Conservation (phyloP, 1,140 invertebrate species). For the Drosophila bifasciata region DNA sequence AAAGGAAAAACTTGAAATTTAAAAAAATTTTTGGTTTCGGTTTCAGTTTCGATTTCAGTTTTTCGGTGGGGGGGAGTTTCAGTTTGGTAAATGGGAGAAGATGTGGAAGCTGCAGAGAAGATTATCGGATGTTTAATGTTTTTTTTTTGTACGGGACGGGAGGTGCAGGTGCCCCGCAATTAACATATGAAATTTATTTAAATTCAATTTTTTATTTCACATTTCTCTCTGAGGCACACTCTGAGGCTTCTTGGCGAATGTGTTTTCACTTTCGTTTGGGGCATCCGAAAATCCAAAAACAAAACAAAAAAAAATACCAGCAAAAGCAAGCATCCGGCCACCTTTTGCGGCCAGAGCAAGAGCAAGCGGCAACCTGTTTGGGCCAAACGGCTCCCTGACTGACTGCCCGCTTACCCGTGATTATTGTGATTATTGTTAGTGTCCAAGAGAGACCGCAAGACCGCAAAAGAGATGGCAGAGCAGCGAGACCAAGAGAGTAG, state of each 20-base stretch:
- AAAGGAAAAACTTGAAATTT: conserved; percentile 41
- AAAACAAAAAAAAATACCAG: too few relatives aligned
- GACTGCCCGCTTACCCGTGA: conserved; percentile 75
- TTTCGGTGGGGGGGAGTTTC: conserved; percentile 3
- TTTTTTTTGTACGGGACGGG: too few relatives aligned
- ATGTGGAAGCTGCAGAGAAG: background rate
- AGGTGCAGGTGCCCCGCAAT: conserved; percentile 59
- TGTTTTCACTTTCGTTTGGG: conserved; percentile 76
- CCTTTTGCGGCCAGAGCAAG: conserved; percentile 4
- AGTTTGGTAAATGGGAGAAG: background rate
- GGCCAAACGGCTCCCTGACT: conserved; percentile 52
- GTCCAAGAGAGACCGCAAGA: conserved; percentile 16
- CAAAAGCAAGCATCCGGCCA: conserved; percentile 49
- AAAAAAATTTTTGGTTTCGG: conserved; percentile 50
- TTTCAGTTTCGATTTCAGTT: conserved; percentile 32
- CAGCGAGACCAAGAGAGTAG: conserved; percentile 23
- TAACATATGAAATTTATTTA: conserved; percentile 82
- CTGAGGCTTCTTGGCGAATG: conserved; percentile 60
- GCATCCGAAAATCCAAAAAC: conserved; percentile 66
- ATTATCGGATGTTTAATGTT: too few relatives aligned
- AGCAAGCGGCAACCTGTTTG: conserved; percentile 54
- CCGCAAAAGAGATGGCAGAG: conserved; percentile 6
- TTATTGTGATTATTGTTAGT: conserved; percentile 77
- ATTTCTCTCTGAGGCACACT: conserved; percentile 20
- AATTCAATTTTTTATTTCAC: conserved; percentile 75